Conservation (phyloP, 2,113 vertebrate genomes). For the Pitta sordida region DNA sequence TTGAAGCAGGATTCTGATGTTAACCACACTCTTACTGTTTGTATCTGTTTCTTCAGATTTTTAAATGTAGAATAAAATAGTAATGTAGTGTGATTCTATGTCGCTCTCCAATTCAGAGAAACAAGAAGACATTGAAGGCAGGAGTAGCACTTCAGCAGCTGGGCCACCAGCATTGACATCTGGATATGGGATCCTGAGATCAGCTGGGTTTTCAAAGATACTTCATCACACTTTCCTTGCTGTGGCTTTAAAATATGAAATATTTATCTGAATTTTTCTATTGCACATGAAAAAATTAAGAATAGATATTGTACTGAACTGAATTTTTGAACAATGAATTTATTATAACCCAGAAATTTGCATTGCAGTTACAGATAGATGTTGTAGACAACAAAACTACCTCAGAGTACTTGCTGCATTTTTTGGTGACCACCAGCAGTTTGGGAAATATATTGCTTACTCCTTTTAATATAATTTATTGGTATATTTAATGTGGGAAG, state of each 20-base stretch:
- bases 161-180: fast-evolving
- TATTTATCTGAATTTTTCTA: neutral
- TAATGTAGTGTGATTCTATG: neutral
- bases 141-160: neutral
- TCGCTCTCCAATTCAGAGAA: neutral
- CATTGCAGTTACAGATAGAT: neutral
- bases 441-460: neutral
- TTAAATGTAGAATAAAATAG: neutral
- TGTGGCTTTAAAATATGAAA: neutral
- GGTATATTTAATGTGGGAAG: neutral
- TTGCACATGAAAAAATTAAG: neutral
- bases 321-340: neutral
- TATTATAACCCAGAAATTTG: neutral
- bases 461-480: neutral
- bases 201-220: neutral
- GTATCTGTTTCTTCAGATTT: neutral
- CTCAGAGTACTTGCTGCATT: neutral
- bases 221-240: neutral
- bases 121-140: neutral
- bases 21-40: neutral
- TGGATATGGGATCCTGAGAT: neutral
- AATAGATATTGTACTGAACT: neutral
- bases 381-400: neutral
- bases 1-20: neutral
- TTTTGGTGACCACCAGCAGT: neutral